Percentiles rank a stretch among this genome's conserved stretches.
Evolutionary conservation across 2,888 invertebrate genomes (phyloP).

Genomic region (Pedicia rivosa): DNA sequence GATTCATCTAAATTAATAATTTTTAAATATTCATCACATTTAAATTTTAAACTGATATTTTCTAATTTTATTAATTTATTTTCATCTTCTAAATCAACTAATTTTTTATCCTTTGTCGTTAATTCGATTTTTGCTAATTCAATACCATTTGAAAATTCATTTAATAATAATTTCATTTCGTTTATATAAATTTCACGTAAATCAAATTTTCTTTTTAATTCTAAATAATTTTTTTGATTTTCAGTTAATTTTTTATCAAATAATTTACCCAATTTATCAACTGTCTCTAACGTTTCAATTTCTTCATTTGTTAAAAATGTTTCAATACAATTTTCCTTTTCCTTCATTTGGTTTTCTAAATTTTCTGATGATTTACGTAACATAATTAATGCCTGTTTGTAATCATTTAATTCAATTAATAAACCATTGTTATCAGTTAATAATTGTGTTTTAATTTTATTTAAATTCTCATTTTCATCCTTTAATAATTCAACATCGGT

Average conservation of each 20-base stretch:
- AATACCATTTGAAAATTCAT: constrained; percentile 29
- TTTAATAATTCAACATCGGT: constrained; percentile 29
- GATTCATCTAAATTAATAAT: no score
- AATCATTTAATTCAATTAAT: constrained; percentile 20
- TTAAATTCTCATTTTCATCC: constrained; percentile 25
- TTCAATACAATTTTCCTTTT: constrained; percentile 28
- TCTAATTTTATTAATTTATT: constrained; percentile 28
- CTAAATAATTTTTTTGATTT: constrained; percentile 27
- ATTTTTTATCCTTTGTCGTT: constrained; percentile 25
- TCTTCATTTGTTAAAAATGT: constrained; percentile 28
- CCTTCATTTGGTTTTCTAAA: constrained; percentile 27
- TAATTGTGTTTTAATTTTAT: constrained; percentile 21
- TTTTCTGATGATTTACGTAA: constrained; percentile 23
- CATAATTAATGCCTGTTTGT: constrained; percentile 19
- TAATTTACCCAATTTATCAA: constrained; percentile 31
- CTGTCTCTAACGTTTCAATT: constrained; percentile 29
- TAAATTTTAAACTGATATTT: constrained; percentile 25
- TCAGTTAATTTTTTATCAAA: constrained; percentile 30
- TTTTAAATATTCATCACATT: constrained; percentile 10
- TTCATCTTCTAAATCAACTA: constrained; percentile 24
- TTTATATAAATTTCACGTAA: constrained; percentile 28
- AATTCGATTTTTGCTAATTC: constrained; percentile 28
- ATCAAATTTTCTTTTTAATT: constrained; percentile 28
- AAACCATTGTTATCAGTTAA: constrained; percentile 21
- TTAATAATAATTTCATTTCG: constrained; percentile 29